A percentile compares a stretch with the other conserved stretches of the same genome.
Conservation (phyloP, 2,113 vertebrate genomes). For the Candoia aspera region DNA sequence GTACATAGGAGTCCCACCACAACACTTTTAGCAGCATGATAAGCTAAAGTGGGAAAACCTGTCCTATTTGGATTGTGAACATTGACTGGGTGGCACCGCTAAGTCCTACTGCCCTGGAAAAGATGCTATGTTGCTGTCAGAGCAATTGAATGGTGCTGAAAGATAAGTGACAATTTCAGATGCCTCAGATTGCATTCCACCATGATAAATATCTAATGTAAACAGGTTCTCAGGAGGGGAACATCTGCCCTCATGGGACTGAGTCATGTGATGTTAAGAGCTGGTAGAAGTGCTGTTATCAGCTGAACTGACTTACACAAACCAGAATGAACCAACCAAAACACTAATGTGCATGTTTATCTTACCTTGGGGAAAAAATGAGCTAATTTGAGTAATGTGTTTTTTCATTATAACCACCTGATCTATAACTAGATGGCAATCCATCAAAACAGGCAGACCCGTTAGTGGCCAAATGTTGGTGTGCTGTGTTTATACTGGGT, state of each 20-base stretch:
- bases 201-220: neutral
- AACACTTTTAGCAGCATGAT: neutral
- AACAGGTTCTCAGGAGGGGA: neutral
- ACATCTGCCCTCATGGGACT: constrained; percentile 22
- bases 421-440: constrained; percentile 43
- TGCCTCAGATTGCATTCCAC: constrained; percentile 1
- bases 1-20: neutral
- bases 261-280: neutral
- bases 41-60: neutral
- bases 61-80: neutral
- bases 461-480: constrained; percentile 35
- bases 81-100: neutral
- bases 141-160: neutral
- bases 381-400: constrained; percentile 37
- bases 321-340: constrained; percentile 9
- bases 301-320: neutral
- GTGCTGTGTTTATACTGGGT: constrained; percentile 9
- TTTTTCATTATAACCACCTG: constrained; percentile 36
- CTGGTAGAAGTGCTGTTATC: constrained; percentile 33
- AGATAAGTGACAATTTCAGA: neutral
- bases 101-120: neutral
- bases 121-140: neutral
- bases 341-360: constrained; percentile 33
- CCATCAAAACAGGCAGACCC: neutral
- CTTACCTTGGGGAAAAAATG: constrained; percentile 15